A percentile compares a stretch with the other conserved stretches of the same genome.
These are phyloP conservation scores for Charadrius vociferus DNA, from an alignment of 2,113 vertebrate genomes.

Conservation along the genomic window DNA sequence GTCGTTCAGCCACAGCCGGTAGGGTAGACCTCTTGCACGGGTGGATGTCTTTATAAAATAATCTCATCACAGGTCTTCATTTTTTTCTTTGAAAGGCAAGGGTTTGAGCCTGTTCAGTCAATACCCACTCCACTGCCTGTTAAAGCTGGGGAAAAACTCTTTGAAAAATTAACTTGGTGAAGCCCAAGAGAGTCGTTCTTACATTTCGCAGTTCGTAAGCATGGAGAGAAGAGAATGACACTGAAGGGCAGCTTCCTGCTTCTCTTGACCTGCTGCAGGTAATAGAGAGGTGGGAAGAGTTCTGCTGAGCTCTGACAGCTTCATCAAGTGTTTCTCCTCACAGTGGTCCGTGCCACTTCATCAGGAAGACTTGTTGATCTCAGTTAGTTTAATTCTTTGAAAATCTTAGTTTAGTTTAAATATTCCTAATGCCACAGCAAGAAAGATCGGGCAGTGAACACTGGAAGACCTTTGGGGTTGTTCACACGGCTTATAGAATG, in stretches of 20 bases:
- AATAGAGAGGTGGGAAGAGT: neutral
- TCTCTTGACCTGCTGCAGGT: neutral
- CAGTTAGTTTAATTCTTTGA: neutral
- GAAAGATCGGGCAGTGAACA: neutral
- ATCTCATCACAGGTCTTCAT: neutral
- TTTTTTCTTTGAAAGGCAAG: neutral
- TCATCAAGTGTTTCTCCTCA: neutral
- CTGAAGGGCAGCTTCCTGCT: neutral
- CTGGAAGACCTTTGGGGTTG: neutral
- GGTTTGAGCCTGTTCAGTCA: neutral
- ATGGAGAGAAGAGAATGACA: neutral
- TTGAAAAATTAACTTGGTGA: neutral
- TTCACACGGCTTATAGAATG: neutral
- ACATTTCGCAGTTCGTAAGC: neutral
- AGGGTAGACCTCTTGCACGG: neutral
- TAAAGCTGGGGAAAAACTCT: neutral
- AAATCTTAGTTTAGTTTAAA: neutral
- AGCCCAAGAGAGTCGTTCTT: neutral
- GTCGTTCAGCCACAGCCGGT: neutral
- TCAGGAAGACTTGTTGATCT: neutral
- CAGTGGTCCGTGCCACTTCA: neutral
- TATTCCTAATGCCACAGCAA: neutral
- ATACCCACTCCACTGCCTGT: neutral
- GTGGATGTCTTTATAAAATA: neutral
- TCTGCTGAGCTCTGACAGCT: neutral